Conservation (phyloP, 2,797 vertebrate genomes). For the Takifugu ocellatus region DNA sequence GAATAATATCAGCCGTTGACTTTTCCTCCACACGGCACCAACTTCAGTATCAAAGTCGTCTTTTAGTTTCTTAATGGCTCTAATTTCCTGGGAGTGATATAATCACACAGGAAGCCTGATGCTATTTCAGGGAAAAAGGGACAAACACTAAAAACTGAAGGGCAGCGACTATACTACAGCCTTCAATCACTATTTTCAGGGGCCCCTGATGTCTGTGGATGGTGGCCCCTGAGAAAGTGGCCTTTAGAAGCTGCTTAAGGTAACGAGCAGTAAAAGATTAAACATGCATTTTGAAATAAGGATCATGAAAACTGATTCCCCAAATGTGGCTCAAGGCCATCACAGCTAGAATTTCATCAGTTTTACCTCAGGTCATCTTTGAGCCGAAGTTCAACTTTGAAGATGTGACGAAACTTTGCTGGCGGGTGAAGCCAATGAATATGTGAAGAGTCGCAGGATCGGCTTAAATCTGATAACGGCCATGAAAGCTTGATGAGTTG, state of each 20-base stretch:
- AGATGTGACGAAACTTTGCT: too few relatives aligned
- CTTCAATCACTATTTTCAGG: too few relatives aligned
- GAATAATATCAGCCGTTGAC: not conserved
- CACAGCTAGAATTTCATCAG: too few relatives aligned
- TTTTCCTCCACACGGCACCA: constrained; percentile 20
- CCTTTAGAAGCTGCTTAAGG: too few relatives aligned
- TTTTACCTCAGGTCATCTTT: not conserved
- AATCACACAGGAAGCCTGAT: constrained; percentile 46
- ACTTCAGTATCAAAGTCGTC: constrained; percentile 13
- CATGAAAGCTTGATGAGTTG: constrained; percentile 36
- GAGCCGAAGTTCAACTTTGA: not conserved
- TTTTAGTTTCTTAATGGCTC: constrained; percentile 50
- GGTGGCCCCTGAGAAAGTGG: too few relatives aligned
- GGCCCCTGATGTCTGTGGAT: too few relatives aligned
- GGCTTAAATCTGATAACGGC: constrained; percentile 27
- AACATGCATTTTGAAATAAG: too few relatives aligned
- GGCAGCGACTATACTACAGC: constrained; percentile 1
- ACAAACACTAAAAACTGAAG: constrained; percentile 13
- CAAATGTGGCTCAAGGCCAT: too few relatives aligned
- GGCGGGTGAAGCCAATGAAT: too few relatives aligned
- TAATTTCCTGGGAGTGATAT: constrained; percentile 48
- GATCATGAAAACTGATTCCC: too few relatives aligned
- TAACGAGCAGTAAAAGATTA: too few relatives aligned
- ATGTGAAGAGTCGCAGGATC: constrained; percentile 17
- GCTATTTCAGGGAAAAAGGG: constrained; percentile 42